A percentile compares a stretch with the other conserved stretches of the same genome.
Conservation (phyloP, 2,888 invertebrate species). For the Lasioglossum oenotherae region DNA sequence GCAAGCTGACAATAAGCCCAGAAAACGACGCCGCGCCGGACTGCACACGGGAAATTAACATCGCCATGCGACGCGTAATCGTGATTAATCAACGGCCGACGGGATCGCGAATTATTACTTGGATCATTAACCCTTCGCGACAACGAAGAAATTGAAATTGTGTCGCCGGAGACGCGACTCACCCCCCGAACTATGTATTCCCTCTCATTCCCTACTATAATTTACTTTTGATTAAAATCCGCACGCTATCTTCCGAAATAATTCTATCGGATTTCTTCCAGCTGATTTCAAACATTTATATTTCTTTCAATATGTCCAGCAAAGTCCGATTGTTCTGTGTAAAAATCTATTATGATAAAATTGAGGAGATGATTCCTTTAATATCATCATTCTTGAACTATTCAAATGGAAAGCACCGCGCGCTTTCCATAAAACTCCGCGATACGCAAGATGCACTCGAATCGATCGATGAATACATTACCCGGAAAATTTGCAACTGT, state of each 20-base stretch:
- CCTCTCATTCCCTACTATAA: neutral
- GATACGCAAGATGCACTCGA: neutral
- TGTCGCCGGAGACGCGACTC: neutral
- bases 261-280: neutral
- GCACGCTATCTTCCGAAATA: neutral
- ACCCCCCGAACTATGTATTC: neutral
- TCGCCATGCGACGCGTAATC: conserved; percentile 16
- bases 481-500: neutral
- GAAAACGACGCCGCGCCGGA: conserved; percentile 25
- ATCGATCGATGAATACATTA: neutral
- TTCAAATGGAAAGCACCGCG: neutral
- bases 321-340: no score
- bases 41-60: conserved; percentile 38
- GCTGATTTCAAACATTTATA: no score
- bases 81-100: conserved; percentile 46
- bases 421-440: neutral
- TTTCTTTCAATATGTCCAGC: no score
- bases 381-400: neutral
- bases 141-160: conserved; percentile 19
- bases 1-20: conserved; percentile 17
- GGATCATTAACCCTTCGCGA: conserved; percentile 15
- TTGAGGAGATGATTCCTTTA: neutral
- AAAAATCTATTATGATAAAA: no score
- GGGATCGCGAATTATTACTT: conserved; percentile 38
- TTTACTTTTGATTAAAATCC: neutral